Evolutionary conservation across 2,113 vertebrate species (phyloP), one percentile per base, ranked within the genome.

Genomic region (Ascaphus truei): DNA sequence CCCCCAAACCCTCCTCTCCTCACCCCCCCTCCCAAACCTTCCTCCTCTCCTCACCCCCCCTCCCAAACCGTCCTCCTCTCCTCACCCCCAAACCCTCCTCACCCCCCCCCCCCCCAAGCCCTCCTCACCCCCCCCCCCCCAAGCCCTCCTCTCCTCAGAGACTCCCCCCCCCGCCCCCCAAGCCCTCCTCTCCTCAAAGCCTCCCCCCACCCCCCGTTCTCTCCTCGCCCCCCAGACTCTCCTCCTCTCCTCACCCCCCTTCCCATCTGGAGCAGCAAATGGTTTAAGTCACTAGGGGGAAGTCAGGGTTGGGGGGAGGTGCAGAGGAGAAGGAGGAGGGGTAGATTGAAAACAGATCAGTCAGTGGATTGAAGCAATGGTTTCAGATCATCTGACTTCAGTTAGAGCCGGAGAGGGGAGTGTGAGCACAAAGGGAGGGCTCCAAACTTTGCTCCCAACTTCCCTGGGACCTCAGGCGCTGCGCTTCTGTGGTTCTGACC

Each of bases 271-370:
- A 80, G 78, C 75, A 85, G 86, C 76, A 85, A 84, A 83, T 79
- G 86, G 85, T 85, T 80, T 81, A 79, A 82, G 77, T 87, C 75
- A 82, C 76, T 72, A 57, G 74, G 75, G 83, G 43, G 43, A 68
- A 29, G n/a, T 80, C 77, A 9, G n/a, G 5, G 41, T 27, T 23
- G 23, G 58, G 77, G 47, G 61, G 33, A 74, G 73, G 72, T 73
- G 76, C 9, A 22, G 10, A 29, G 76, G 62, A 72, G 47, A 66
- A 52, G 65, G 59, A 51, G 67, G 67, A 73, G 77, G 77, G 77
- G 72, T 72, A 81, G 82, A 83, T 84, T 86, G 81, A 84, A 87
- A 86, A 88, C 83, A 87, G 85, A 84, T 82, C 83, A 76, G 81
- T 79, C 81, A 77, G 79, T 72, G 80, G 86, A 84, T 76, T 87